These are phyloP conservation scores for Eupithecia abbreviata DNA, from an alignment of 2,888 invertebrate genomes.

Conservation along the genomic window DNA sequence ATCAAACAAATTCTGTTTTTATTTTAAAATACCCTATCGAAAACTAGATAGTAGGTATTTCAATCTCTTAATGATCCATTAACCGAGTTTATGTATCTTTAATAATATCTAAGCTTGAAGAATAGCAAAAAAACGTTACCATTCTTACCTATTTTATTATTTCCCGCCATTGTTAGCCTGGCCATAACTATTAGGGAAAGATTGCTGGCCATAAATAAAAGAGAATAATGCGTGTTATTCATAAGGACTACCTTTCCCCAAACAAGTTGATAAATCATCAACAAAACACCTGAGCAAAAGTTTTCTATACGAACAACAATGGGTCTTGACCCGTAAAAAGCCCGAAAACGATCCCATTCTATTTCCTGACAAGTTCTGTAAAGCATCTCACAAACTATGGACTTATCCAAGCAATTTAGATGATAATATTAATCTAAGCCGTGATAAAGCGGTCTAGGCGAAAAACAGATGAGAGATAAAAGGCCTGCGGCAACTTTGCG, in stretches of 20 bases:
- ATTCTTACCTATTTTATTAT: constrained; percentile 12
- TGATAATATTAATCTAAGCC: constrained; percentile 48
- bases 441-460: constrained; percentile 45
- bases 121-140: not conserved
- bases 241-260: constrained; percentile 25
- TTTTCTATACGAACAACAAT: constrained; percentile 27
- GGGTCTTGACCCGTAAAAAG: constrained; percentile 15
- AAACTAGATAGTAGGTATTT: too few relatives aligned
- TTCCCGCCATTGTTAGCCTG: constrained; percentile 6
- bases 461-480: constrained; percentile 46
- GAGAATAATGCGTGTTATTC: constrained; percentile 30
- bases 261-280: constrained; percentile 35
- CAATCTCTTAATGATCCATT: not conserved
- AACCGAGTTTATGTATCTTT: not conserved
- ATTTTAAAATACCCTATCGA: too few relatives aligned
- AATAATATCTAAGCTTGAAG: not conserved
- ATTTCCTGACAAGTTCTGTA: constrained; percentile 31
- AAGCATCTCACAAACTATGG: constrained; percentile 39
- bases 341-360: constrained; percentile 26
- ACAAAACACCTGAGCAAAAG: constrained; percentile 26
- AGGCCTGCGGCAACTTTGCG: constrained; percentile 30
- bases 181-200: constrained; percentile 32
- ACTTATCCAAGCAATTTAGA: constrained; percentile 47
- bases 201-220: constrained; percentile 24
- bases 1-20: too few relatives aligned